A percentile compares a stretch with the other conserved stretches of the same genome.
Evolutionary conservation across 2,888 invertebrate species (phyloP).

Genomic region (Napeogenes sylphis): DNA sequence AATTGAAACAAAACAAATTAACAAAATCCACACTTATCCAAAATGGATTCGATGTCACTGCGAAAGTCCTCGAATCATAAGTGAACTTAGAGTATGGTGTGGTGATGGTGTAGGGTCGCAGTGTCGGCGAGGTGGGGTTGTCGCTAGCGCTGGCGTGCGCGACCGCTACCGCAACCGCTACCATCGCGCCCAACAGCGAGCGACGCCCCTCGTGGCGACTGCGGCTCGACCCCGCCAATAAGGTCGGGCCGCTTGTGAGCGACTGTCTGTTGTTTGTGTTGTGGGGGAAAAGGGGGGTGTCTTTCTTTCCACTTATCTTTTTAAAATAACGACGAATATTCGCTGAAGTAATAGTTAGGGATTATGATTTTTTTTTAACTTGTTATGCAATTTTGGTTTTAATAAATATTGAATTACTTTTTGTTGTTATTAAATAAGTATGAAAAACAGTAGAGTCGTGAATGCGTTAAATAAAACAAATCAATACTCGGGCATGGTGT

Average conservation of each 20-base stretch:
- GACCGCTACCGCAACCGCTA: constrained; percentile 69
- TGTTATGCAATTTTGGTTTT: not conserved
- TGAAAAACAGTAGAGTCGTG: constrained; percentile 38
- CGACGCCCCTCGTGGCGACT: constrained; percentile 95
- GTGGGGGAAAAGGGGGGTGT: not conserved
- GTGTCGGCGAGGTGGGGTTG: constrained; percentile 49
- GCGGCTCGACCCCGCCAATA: constrained; percentile 92
- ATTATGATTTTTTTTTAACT: not conserved
- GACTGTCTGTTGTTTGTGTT: constrained; percentile 29
- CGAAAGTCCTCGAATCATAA: not conserved
- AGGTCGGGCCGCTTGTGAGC: constrained; percentile 74
- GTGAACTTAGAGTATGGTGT: constrained; percentile 10
- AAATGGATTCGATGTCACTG: too few relatives aligned
- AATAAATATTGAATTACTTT: constrained; percentile 5
- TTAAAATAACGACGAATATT: too few relatives aligned
- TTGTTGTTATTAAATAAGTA: constrained; percentile 12
- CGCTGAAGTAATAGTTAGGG: too few relatives aligned
- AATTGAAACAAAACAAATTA: too few relatives aligned
- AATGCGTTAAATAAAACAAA: constrained; percentile 24
- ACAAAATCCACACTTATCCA: too few relatives aligned
- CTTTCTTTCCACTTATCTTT: not conserved
- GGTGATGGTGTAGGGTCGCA: constrained; percentile 48
- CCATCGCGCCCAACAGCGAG: constrained; percentile 79
- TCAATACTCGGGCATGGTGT: constrained; percentile 37
- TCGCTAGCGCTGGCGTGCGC: constrained; percentile 64